Base-by-base conservation (phyloP, 2,113 vertebrate genomes). In the Himantopus leucocephalus region DNA sequence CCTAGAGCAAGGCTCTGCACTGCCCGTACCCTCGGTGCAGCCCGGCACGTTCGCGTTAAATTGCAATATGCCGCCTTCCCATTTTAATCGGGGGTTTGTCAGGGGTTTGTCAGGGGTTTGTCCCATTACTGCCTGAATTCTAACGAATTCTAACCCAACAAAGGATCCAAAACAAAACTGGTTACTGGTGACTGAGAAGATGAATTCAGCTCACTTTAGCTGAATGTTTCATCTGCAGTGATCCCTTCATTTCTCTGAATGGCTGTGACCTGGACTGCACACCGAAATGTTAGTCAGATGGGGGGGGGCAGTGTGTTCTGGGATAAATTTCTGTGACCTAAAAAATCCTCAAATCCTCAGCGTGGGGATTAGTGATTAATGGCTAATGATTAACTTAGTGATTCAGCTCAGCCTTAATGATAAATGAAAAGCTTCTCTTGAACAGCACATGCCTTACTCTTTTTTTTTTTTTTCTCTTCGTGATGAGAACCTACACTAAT, bases 371-470 rank as follows among this genome's bases (percentile, higher is more conserved):
- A 94, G 30, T 73, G 62, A 85, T 86, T 88, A 83, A 92, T 39
- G 48, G 74, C 58, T 90, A 93, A 95, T 96, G 56, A 95, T 94
- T 96, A 94, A 94, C 45, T 76, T 35, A 48, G 43, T 4, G 45
- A 79, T 72, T 85, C 82, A 85, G 39, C 34, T 79, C 53, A 76
- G 53, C 53, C 53, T 92, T 79, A 64, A 64, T 16, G 30, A 72
- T 27, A 82, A 85, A 68, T 35, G 2, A 76, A 92, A 83, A 70
- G 14, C 39, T 78, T 48, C 67, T 75, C 21, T 47, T 47, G 13
- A 88, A 64, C 21, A 71, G 45, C 1, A 0, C 34, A 34, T 62
- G 45, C 18, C 26, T 73, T 56, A 52, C 5, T 6, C 1, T 21
- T 34, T 39, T 50, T 52, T 34, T 52, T 34, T 19, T 30, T 50